A percentile compares a stretch with the other conserved stretches of the same genome.
phyloP scores from a whole-genome alignment of 2,888 invertebrate species.

The Amphipoea lucens region DNA sequence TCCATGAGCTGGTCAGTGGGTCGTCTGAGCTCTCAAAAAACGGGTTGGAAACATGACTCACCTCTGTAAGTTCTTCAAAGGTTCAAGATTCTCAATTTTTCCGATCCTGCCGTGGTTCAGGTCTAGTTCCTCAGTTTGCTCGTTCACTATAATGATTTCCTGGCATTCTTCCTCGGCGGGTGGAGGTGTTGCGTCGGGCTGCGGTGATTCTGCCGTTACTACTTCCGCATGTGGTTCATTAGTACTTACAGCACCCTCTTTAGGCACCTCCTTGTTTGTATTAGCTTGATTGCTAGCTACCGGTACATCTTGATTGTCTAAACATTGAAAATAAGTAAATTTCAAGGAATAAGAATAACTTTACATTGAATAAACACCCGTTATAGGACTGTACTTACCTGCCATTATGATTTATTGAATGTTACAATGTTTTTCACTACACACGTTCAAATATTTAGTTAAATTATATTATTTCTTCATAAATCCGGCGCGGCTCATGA shows the following conservation, averaged over 20 bases:
- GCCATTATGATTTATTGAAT: constrained; percentile 58
- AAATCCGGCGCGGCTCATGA: constrained; percentile 13
- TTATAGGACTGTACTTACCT: constrained; percentile 60
- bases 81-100: constrained; percentile 95
- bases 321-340: constrained; percentile 31
- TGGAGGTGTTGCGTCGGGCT: constrained; percentile 75
- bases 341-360: constrained; percentile 22
- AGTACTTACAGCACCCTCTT: constrained; percentile 43
- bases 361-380: constrained; percentile 20
- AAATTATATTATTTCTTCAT: not conserved
- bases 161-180: constrained; percentile 85
- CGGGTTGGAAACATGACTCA: constrained; percentile 63
- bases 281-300: constrained; percentile 63
- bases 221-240: constrained; percentile 57
- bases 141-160: constrained; percentile 92
- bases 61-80: constrained; percentile 93
- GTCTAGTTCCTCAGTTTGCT: constrained; percentile 93
- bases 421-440: not conserved
- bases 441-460: constrained; percentile 2
- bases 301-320: constrained; percentile 76
- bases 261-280: constrained; percentile 64
- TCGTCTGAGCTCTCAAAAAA: not conserved
- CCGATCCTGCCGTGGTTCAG: constrained; percentile 96
- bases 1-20: too few relatives aligned
- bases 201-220: constrained; percentile 72